Conservation (phyloP, 2,888 invertebrate species). For the Nasonovia ribisnigri region DNA sequence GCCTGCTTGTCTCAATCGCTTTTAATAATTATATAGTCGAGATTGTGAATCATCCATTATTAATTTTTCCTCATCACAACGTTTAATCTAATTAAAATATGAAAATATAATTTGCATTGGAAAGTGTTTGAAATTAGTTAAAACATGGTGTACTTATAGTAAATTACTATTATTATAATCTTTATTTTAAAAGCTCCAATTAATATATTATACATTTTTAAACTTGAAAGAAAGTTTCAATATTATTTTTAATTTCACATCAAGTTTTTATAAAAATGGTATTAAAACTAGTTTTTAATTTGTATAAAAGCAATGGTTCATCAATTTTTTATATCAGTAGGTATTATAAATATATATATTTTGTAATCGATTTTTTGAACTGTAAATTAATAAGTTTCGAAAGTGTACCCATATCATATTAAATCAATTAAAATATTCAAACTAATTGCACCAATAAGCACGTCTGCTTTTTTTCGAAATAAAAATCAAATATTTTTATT, state of each 20-base stretch:
- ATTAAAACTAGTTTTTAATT: background rate
- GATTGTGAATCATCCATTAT: background rate
- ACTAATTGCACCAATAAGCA: background rate
- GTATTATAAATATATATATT: background rate
- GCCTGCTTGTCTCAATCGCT: background rate
- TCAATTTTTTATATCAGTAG: background rate
- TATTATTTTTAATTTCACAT: background rate
- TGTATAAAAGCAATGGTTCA: background rate
- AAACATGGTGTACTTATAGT: background rate
- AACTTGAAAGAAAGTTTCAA: background rate
- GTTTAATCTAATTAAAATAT: background rate
- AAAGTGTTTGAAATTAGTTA: background rate
- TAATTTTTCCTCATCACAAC: constrained; percentile 7
- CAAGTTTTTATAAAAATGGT: background rate
- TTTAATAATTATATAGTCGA: background rate
- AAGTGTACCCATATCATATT: background rate
- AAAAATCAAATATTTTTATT: background rate
- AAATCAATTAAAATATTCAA: background rate
- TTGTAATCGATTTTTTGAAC: background rate
- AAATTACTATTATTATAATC: background rate
- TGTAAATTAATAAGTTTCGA: background rate
- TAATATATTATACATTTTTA: background rate
- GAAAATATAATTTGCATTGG: constrained; percentile 3
- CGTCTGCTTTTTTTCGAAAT: background rate
- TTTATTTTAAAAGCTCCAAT: background rate